Evolutionary conservation across 2,113 vertebrate species (phyloP).

Genomic region (Vombatus ursinus): DNA sequence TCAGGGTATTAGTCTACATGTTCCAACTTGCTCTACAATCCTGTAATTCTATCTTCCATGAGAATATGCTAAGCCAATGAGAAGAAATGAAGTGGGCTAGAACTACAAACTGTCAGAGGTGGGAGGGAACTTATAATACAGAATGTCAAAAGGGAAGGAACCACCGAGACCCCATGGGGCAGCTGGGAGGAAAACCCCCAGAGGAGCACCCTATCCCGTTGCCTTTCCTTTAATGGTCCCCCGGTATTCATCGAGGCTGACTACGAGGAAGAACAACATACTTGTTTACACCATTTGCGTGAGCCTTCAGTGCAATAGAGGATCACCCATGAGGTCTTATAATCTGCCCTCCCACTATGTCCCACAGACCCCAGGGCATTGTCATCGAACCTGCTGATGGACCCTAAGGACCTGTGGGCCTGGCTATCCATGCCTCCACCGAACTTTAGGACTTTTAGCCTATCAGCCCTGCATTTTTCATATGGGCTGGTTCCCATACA

Average conservation of each 20-base stretch:
- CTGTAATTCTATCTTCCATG: background rate
- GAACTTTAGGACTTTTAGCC: background rate
- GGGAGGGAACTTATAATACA: background rate
- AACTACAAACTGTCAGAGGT: background rate
- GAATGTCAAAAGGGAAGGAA: background rate
- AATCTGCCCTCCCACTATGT: background rate
- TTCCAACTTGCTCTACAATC: background rate
- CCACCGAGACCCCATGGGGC: too few species aligned
- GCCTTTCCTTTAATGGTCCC: background rate
- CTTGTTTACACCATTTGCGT: background rate
- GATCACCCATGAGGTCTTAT: background rate
- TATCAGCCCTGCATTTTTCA: background rate
- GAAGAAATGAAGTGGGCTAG: background rate
- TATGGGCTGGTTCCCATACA: background rate
- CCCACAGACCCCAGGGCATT: too few species aligned
- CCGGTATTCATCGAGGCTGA: background rate
- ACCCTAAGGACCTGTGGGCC: background rate
- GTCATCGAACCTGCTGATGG: background rate
- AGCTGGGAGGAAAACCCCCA: background rate
- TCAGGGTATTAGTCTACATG: background rate
- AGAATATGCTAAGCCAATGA: background rate
- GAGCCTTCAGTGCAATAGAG: background rate
- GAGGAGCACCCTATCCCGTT: too few species aligned
- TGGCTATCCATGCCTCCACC: background rate
- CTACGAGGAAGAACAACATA: background rate